A percentile compares a stretch with the other conserved stretches of the same genome.
These are phyloP conservation scores for Brachyhypopomus occidentalis DNA, from an alignment of 2,113 vertebrate species.

Conservation along the genomic window DNA sequence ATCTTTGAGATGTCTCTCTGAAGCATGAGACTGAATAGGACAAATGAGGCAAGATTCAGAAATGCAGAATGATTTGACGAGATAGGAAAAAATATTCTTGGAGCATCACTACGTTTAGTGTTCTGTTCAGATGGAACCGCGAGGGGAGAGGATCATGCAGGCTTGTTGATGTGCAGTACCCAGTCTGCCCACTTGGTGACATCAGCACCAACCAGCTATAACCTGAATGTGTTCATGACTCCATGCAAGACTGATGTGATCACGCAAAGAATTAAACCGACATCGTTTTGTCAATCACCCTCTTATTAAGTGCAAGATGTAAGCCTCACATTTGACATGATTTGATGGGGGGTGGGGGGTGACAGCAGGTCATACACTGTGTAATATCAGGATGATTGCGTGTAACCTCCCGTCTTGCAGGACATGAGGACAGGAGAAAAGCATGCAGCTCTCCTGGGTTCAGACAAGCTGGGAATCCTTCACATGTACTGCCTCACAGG, in stretches of 20 bases:
- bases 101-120: background rate
- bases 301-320: conserved; percentile 1
- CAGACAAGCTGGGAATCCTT: background rate
- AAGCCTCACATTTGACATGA: conserved; percentile 12
- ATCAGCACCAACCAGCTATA: conserved; percentile 9
- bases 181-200: conserved; percentile 59
- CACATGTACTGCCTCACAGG: background rate
- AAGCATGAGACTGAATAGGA: too few relatives aligned
- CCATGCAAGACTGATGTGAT: background rate
- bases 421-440: background rate
- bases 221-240: background rate
- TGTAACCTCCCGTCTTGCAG: background rate
- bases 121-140: background rate
- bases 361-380: background rate
- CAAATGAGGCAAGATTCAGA: too few relatives aligned
- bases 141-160: background rate
- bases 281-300: background rate
- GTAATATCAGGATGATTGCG: background rate
- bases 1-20: background rate
- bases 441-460: background rate
- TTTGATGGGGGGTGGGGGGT: background rate
- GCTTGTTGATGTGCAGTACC: background rate
- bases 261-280: background rate
- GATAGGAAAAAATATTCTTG: too few relatives aligned
- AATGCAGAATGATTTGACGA: too few relatives aligned